Percentiles rank a stretch among this genome's conserved stretches.
These are phyloP conservation scores for Acrobasis repandana DNA, from an alignment of 2,888 invertebrate genomes.

Conservation along the genomic window DNA sequence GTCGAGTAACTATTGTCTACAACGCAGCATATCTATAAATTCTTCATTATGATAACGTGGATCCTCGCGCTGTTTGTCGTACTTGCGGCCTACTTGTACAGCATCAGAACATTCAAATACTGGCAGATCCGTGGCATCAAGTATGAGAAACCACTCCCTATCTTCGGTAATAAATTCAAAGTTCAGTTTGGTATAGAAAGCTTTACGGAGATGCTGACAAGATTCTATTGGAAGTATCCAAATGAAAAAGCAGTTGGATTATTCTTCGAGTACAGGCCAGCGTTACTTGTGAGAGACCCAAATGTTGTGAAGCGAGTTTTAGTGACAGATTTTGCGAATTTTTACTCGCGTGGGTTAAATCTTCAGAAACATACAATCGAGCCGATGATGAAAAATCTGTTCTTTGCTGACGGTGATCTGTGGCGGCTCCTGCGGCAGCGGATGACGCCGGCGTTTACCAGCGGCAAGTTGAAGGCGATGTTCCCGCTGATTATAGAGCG, in stretches of 20 bases:
- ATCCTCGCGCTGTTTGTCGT: slow-evolving; percentile 31
- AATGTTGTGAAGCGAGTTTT: slow-evolving; percentile 49
- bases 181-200: slow-evolving; percentile 43
- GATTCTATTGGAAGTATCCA: slow-evolving; percentile 53
- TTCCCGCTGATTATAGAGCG: slow-evolving; percentile 60
- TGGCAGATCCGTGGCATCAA: slow-evolving; percentile 50
- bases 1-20: neutral
- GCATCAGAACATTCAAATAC: slow-evolving; percentile 49
- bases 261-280: slow-evolving; percentile 45
- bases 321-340: slow-evolving; percentile 48
- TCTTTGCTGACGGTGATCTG: slow-evolving; percentile 60
- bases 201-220: slow-evolving; percentile 42
- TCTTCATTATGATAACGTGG: slow-evolving; percentile 18
- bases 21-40: neutral
- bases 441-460: slow-evolving; percentile 63
- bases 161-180: slow-evolving; percentile 47
- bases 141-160: slow-evolving; percentile 47
- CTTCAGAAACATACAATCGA: slow-evolving; percentile 47
- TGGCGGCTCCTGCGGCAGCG: slow-evolving; percentile 63
- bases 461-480: slow-evolving; percentile 63
- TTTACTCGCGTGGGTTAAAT: slow-evolving; percentile 50
- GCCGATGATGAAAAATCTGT: slow-evolving; percentile 55
- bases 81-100: slow-evolving; percentile 44
- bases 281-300: slow-evolving; percentile 54
- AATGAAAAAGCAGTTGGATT: slow-evolving; percentile 55